Base-by-base conservation (phyloP, 2,797 vertebrate species). In the Phrynocephalus guinanensis region DNA sequence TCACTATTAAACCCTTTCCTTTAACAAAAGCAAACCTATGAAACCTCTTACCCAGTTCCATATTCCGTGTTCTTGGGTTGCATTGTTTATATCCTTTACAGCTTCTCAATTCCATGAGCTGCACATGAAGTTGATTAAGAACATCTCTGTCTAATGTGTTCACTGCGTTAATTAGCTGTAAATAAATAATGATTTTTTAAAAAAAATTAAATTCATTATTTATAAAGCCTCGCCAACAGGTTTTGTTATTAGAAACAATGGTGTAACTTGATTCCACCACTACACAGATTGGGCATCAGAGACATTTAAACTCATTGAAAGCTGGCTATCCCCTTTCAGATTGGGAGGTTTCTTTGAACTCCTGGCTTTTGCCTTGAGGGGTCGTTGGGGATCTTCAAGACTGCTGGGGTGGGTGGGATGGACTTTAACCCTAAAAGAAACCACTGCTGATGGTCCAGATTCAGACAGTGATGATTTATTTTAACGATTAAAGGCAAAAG, bases 71-170 rank as follows among this genome's bases (percentile, higher is more conserved):
- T 92, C 98, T 97, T 8, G 98, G 98, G 89, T 99, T 99, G 86
- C 99, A 99, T 88, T 99, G 98, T 89, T 98, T 99, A 92, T 98
- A 98, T 11, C 98, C 99, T 87, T 96, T 97, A 95, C 99, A 99
- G 93, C 97, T 98, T 91, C 98, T 94, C 56, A 99, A 96, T 95
- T 99, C 98, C 99, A 99, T 98, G 91, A 99, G 98, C 95, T 99
- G 97, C 30, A 98, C 91, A 0, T 99, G 98, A 10, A 99, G 96
- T 91, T 98, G 97, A 68, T 99, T 99, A 71, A 99, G 97, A 82
- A 99, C 86, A 0, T 97, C 97, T 66, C 98, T 96, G 79, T 98
- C 98, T 52, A 99, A 94, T 0, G 97, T 98, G 90, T 98, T 97
- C 91, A 99, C 98, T 0, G 97, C 98, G 0, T 99, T 99, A 80